Conservation (phyloP, 2,113 vertebrate species). For the Brachyistius frenatus region DNA sequence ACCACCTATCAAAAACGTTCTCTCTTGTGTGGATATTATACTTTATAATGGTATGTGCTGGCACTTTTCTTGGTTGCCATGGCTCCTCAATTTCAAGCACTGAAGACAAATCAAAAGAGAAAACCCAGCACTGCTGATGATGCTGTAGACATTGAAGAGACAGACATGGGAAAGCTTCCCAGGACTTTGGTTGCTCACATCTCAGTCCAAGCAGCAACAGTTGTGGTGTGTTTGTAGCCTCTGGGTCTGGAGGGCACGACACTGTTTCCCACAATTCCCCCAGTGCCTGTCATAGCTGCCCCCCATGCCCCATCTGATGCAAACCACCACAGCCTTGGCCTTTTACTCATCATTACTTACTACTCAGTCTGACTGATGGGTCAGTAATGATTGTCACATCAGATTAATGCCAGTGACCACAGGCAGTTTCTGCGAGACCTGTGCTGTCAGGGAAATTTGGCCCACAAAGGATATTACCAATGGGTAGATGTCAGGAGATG, state of each 20-base stretch:
- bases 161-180: conserved; percentile 47
- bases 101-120: conserved; percentile 34
- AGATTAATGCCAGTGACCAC: conserved; percentile 50
- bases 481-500: conserved; percentile 36
- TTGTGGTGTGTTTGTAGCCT: conserved; percentile 57
- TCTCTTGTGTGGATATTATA: neutral
- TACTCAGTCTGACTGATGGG: conserved; percentile 54
- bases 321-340: conserved; percentile 31
- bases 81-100: conserved; percentile 7
- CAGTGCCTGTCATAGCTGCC: neutral
- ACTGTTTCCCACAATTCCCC: conserved; percentile 41
- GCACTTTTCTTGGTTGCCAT: conserved; percentile 5
- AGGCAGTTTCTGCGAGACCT: conserved; percentile 37
- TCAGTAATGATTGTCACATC: conserved; percentile 68
- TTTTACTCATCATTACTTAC: conserved; percentile 56
- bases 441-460: conserved; percentile 60
- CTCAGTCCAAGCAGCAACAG: conserved; percentile 53
- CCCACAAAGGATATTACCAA: conserved; percentile 27
- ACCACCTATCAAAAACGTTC: conserved; percentile 1
- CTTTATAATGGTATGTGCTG: neutral
- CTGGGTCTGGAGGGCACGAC: conserved; percentile 21
- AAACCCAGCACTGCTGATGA: conserved; percentile 12
- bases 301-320: neutral
- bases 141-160: neutral
- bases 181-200: conserved; percentile 44